Conservation (phyloP, 2,797 vertebrate genomes). For the Choloepus didactylus region DNA sequence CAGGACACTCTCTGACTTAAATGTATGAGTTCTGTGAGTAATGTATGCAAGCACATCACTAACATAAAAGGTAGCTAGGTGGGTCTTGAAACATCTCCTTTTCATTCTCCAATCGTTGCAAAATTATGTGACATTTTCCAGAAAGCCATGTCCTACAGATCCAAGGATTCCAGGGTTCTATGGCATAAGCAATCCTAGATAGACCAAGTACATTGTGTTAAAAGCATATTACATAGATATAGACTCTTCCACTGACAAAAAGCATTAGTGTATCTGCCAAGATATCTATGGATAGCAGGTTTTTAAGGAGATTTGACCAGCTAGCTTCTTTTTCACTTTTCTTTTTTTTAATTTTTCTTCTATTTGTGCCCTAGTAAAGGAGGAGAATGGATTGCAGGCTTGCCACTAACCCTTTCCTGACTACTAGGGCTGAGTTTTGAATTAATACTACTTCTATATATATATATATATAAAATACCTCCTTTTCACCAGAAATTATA, state of each 20-base stretch:
- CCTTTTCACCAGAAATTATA: neutral
- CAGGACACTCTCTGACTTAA: neutral
- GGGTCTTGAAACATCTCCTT: neutral
- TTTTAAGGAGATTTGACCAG: slow-evolving; percentile 30
- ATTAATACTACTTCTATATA: neutral
- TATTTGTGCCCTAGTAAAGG: neutral
- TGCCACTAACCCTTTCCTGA: neutral
- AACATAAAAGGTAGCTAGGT: neutral
- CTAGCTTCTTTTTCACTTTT: neutral
- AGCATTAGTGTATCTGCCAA: neutral
- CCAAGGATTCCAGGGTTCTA: neutral
- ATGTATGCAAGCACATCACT: neutral
- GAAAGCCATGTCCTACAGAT: neutral
- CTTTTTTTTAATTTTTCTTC: neutral
- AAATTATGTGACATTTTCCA: too few species aligned
- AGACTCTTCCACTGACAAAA: neutral
- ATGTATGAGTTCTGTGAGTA: neutral
- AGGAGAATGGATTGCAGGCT: too few species aligned
- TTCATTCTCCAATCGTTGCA: neutral
- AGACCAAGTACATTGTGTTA: slow-evolving; percentile 25
- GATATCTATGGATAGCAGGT: neutral
- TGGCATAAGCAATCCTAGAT: neutral
- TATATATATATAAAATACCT: neutral
- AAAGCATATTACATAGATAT: neutral
- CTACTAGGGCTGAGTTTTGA: neutral